Conservation (phyloP, 2,113 vertebrate species). For the Tachysurus fulvidraco region DNA sequence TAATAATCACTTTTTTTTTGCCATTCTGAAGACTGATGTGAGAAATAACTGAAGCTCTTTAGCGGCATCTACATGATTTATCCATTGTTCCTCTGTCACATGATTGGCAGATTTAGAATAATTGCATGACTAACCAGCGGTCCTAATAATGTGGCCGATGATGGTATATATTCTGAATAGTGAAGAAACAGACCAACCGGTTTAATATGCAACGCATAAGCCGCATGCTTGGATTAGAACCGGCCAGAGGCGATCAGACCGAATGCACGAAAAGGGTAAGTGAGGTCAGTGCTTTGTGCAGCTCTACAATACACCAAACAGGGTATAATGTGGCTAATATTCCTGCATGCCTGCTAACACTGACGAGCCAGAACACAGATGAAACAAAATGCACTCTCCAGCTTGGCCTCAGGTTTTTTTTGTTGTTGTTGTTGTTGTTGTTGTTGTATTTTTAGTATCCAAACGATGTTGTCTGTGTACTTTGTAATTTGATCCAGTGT, state of each 20-base stretch:
- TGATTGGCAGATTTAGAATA: not conserved
- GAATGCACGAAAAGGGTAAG: not conserved
- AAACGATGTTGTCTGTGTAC: not conserved
- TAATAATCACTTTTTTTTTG: not conserved
- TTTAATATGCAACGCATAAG: not conserved
- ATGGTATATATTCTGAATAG: not conserved
- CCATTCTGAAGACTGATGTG: not conserved
- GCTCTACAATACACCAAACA: not conserved
- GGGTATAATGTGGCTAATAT: not conserved
- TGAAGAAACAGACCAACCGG: not conserved
- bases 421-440: not conserved
- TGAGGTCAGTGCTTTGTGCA: not conserved
- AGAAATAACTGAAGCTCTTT: not conserved
- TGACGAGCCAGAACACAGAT: not conserved
- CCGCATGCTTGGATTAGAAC: not conserved
- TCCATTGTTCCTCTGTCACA: not conserved
- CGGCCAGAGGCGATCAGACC: not conserved
- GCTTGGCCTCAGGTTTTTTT: not conserved
- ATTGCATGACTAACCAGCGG: not conserved
- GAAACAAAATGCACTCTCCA: not conserved
- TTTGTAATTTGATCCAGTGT: not conserved
- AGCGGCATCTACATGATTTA: not conserved
- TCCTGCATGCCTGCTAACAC: not conserved
- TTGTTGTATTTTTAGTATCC: not conserved
- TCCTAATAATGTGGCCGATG: not conserved